These are phyloP conservation scores for Tricholaema leucomelas DNA, from an alignment of 2,113 vertebrate species.

Conservation along the genomic window DNA sequence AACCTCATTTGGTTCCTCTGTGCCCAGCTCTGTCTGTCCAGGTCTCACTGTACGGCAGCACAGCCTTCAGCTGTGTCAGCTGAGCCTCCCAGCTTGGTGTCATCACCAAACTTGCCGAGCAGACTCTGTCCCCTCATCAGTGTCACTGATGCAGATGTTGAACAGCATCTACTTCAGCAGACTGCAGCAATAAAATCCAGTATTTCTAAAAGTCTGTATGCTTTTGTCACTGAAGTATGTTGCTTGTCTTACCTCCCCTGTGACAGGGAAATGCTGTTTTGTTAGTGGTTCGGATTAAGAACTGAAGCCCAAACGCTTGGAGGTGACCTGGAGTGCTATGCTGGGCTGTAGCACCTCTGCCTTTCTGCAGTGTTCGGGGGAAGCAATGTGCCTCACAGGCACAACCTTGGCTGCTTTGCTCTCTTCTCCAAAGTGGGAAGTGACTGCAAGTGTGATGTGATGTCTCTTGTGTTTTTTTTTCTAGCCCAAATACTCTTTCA, in stretches of 20 bases:
- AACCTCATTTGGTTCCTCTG: too few species aligned
- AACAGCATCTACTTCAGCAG: too few species aligned
- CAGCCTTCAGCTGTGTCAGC: too few species aligned
- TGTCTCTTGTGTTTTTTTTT: not conserved
- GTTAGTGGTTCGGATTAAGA: not conserved
- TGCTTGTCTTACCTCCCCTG: not conserved
- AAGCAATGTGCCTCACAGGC: not conserved
- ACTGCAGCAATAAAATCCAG: not conserved
- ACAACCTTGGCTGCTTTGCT: not conserved
- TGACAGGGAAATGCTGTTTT: fast-evolving
- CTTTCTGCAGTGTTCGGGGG: not conserved
- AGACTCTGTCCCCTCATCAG: too few species aligned
- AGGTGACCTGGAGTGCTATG: not conserved
- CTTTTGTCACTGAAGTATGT: not conserved
- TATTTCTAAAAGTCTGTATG: not conserved
- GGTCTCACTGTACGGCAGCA: too few species aligned
- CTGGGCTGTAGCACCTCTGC: not conserved
- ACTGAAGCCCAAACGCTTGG: not conserved
- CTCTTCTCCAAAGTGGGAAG: not conserved
- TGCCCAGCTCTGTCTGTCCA: too few species aligned
- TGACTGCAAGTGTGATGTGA: fast-evolving
- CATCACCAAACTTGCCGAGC: too few species aligned
- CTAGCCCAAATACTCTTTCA: not conserved
- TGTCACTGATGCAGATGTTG: too few species aligned
- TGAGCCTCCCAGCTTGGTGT: too few species aligned